These are phyloP conservation scores for Picathartes gymnocephalus DNA, from an alignment of 2,113 vertebrate species.

Conservation along the genomic window DNA sequence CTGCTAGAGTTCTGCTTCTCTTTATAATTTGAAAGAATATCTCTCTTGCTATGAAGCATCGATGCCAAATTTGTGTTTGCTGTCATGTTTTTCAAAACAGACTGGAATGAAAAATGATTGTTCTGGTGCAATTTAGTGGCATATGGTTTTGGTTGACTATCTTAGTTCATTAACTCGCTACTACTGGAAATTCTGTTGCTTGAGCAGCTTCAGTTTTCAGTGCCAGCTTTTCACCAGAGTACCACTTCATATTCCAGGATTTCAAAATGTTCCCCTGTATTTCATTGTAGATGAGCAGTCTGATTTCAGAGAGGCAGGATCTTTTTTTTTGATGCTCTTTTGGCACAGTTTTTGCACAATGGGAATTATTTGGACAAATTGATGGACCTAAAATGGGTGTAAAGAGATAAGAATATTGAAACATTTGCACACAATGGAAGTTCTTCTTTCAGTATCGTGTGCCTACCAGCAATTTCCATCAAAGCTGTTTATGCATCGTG, in stretches of 20 bases:
- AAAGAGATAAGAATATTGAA: neutral
- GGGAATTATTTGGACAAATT: neutral
- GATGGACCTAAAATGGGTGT: neutral
- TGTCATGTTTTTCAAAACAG: neutral
- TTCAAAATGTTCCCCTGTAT: neutral
- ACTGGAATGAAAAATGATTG: neutral
- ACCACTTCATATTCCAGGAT: neutral
- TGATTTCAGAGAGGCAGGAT: neutral
- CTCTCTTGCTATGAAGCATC: neutral
- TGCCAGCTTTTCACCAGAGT: neutral
- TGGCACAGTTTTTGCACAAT: neutral
- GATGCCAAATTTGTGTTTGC: neutral
- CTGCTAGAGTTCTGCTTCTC: neutral
- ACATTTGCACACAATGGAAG: neutral
- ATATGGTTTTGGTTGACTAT: neutral
- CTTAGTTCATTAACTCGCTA: neutral
- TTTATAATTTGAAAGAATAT: neutral
- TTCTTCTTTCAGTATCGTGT: neutral
- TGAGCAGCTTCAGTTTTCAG: neutral
- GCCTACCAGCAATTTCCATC: neutral
- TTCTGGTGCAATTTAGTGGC: neutral
- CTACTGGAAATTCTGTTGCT: neutral
- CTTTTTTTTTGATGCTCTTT: neutral
- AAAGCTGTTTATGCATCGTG: rapidly evolving
- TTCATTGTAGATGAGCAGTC: neutral